Percentiles rank a stretch among this genome's conserved stretches.
Conservation (phyloP, 92 coral and sea anemone genomes). For the Zoanthus sociatus region DNA sequence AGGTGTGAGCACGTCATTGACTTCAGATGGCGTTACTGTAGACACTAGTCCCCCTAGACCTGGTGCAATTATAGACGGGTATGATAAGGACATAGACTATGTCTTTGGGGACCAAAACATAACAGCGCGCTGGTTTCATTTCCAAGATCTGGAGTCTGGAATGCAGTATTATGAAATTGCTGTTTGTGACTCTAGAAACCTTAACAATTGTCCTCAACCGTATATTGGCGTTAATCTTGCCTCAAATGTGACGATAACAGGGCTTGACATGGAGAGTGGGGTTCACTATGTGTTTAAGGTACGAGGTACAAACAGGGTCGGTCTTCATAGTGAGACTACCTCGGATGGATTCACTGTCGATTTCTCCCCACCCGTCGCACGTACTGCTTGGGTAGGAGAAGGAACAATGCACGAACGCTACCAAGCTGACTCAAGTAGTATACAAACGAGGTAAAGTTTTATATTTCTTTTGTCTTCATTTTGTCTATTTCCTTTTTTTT, state of each 20-base stretch:
- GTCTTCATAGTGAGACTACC: conserved; percentile 66
- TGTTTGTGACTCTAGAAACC: conserved; percentile 78
- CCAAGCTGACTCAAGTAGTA: conserved; percentile 56
- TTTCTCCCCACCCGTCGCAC: conserved; percentile 75
- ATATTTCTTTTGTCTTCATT: not conserved
- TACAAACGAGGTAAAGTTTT: conserved; percentile 54
- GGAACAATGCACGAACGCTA: conserved; percentile 42
- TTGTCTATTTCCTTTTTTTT: too few species aligned
- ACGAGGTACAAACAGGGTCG: conserved; percentile 82
- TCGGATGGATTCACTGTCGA: conserved; percentile 87
- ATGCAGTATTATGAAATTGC: conserved; percentile 75
- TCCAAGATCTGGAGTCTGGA: conserved; percentile 84
- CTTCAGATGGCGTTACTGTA: conserved; percentile 88
- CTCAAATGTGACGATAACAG: conserved; percentile 70
- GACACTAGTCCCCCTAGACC: conserved; percentile 84
- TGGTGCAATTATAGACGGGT: conserved; percentile 80
- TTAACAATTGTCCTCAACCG: conserved; percentile 80
- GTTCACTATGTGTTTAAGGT: conserved; percentile 72
- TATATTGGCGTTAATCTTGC: conserved; percentile 68
- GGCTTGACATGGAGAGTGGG: conserved; percentile 83
- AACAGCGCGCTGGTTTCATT: conserved; percentile 76
- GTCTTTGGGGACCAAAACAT: conserved; percentile 71
- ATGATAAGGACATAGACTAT: conserved; percentile 70
- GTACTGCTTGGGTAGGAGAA: conserved; percentile 65
- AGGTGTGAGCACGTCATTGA: conserved; percentile 69